Evolutionary conservation across 2,888 invertebrate species (phyloP).

Genomic region (Deroplatys truncata): DNA sequence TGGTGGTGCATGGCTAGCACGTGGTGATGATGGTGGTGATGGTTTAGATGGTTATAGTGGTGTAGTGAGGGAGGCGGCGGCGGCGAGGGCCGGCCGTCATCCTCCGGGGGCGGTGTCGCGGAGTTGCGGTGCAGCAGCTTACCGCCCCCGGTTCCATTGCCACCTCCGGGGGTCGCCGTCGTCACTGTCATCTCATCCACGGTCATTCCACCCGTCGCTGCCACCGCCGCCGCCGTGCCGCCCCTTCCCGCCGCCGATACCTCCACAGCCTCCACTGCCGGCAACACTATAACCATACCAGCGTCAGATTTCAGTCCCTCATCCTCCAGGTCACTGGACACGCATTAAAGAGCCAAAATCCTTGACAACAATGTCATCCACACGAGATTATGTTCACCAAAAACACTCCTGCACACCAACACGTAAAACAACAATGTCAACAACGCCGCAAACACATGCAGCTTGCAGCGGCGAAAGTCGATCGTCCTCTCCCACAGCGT

Average conservation of each 20-base stretch:
- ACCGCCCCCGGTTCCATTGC: too few species aligned
- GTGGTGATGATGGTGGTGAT: conserved; percentile 23
- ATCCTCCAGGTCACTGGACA: conserved; percentile 31
- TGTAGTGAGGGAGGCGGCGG: background rate
- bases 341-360: background rate
- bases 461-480: background rate
- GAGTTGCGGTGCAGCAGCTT: background rate
- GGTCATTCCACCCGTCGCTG: conserved; percentile 34
- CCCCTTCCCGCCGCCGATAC: conserved; percentile 40
- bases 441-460: background rate
- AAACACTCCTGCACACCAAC: background rate
- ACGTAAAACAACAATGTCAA: background rate
- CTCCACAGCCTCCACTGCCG: conserved; percentile 37
- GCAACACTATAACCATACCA: conserved; percentile 31
- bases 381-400: background rate
- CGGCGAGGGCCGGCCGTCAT: background rate
- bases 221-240: conserved; percentile 34
- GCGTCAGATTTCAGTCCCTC: conserved; percentile 36
- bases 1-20: conserved; percentile 8
- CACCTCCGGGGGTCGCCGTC: background rate
- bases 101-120: background rate
- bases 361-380: too few species aligned
- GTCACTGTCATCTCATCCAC: conserved; percentile 36
- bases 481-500: background rate
- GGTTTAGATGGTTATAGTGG: background rate